Conservation (phyloP, 2,113 vertebrate genomes). For the Silurus glanis region DNA sequence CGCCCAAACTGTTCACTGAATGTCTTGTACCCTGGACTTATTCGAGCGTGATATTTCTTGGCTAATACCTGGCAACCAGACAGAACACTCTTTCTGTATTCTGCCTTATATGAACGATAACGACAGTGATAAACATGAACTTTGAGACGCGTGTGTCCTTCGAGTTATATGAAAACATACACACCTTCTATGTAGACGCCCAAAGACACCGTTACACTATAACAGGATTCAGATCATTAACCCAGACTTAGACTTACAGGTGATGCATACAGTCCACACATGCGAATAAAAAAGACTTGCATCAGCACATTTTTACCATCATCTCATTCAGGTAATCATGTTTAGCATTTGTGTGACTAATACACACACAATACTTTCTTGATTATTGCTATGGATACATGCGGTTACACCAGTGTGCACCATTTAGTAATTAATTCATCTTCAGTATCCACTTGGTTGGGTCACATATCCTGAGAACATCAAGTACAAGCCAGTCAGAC, state of each 20-base stretch:
- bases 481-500: no score
- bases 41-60: background rate
- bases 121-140: background rate
- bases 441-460: background rate
- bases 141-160: background rate
- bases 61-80: background rate
- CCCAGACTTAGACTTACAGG: background rate
- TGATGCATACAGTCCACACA: background rate
- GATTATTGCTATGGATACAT: no score
- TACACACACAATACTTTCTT: background rate
- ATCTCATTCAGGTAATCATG: background rate
- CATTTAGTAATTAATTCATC: no score
- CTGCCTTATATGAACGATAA: background rate
- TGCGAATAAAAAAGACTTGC: background rate
- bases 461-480: no score
- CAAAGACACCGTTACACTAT: background rate
- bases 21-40: background rate
- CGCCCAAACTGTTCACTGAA: background rate
- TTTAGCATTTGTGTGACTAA: background rate
- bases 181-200: background rate
- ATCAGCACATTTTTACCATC: background rate
- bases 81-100: background rate
- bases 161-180: background rate
- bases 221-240: background rate
- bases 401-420: background rate